Evolutionary conservation across 2,797 vertebrate genomes (phyloP), one percentile per base, ranked within the genome.

Genomic region (Ispidina lecontei): DNA sequence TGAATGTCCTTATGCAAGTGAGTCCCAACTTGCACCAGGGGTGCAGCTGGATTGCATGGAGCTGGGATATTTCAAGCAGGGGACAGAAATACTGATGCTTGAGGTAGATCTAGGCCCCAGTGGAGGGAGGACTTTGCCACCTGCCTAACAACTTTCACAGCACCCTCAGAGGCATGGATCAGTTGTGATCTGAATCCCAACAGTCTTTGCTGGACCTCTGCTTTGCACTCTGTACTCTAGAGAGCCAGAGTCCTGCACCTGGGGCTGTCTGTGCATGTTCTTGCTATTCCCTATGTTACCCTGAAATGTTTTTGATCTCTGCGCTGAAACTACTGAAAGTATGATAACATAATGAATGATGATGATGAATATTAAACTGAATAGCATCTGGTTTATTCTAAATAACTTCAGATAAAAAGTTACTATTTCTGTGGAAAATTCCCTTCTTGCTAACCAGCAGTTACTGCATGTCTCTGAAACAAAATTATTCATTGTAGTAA

Each of bases 141-240:
- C 33, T 51, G 10, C 51, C 77, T 31, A 55, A 26, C 25, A n/a
- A 4, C 31, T 65, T 39, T 46, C 39, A 29, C 11, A 44, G 37
- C 26, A 29, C 31, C 23, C 65, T 54, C 58, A 51, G 9, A 15
- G 35, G 7, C 19, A 22, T 3, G n/a, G 22, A 18, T 13, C 23
- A 16, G 31, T 49, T 80, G 58, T 54, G 46, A 7, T 43, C 41
- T 68, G 29, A 37, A 8, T 62, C 80, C 55, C 59, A 41, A 1
- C 8, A 26, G 51, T n/a, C 67, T 69, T 39, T 12, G 22, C n/a
- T 44, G 68, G 56, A 35, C 26, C 29, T 80, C 62, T 80, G 58
- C 14, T 10, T 63, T 2, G 2, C 14, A 21, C 4, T 44, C 22
- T 26, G 1, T 3, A 0, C 0, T 0, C n/a, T 17, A 16, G 41